Percentiles rank a stretch among this genome's conserved stretches.
Conservation (phyloP, 1,140 invertebrate species). For the Hycleus cichorii region DNA sequence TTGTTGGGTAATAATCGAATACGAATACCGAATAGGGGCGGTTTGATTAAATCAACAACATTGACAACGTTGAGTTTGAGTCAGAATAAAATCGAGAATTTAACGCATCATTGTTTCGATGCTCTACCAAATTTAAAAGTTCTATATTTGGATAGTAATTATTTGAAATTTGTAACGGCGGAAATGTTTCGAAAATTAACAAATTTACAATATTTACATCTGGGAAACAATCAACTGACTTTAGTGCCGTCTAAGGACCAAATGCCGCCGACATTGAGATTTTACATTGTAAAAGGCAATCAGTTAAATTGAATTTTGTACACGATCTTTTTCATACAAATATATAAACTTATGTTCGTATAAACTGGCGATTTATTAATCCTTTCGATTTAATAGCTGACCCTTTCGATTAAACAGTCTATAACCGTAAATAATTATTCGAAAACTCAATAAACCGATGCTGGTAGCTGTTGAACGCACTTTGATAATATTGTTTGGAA, state of each 20-base stretch:
- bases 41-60: constrained; percentile 22
- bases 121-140: constrained; percentile 26
- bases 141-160: constrained; percentile 33
- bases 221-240: constrained; percentile 27
- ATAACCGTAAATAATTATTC: too few relatives aligned
- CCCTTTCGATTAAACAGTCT: too few relatives aligned
- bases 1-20: constrained; percentile 27
- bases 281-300: constrained; percentile 17
- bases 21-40: constrained; percentile 19
- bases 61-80: constrained; percentile 28
- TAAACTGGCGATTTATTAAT: too few relatives aligned
- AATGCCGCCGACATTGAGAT: constrained; percentile 14
- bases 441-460: too few relatives aligned
- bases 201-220: constrained; percentile 30
- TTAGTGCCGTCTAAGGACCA: constrained; percentile 20
- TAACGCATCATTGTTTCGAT: constrained; percentile 23
- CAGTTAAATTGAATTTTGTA: background rate
- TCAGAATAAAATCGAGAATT: constrained; percentile 25
- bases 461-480: too few relatives aligned
- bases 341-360: too few relatives aligned
- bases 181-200: constrained; percentile 23
- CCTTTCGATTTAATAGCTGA: too few relatives aligned
- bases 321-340: too few relatives aligned
- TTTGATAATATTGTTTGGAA: too few relatives aligned
- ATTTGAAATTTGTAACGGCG: constrained; percentile 19